These are phyloP conservation scores for Drosophila orosa DNA, from an alignment of 1,140 invertebrate genomes.

Conservation along the genomic window DNA sequence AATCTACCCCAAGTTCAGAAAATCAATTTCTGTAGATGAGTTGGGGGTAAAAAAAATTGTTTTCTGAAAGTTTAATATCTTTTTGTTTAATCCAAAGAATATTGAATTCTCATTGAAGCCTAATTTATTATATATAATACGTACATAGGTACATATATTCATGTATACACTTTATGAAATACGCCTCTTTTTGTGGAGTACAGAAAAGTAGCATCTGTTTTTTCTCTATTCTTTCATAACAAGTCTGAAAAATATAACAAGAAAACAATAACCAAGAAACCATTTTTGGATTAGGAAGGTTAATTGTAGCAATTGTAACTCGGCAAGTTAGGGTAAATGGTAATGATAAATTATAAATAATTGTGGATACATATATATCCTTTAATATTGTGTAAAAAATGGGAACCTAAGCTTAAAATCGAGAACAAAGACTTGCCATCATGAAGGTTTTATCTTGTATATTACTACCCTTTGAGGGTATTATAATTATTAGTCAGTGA, in stretches of 20 bases:
- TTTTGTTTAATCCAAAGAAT: neutral
- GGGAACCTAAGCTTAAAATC: no score
- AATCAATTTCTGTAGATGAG: neutral
- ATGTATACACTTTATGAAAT: neutral
- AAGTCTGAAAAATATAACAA: neutral
- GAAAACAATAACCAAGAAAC: neutral
- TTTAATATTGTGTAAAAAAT: no score
- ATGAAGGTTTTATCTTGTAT: no score
- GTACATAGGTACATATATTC: neutral
- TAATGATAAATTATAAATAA: neutral
- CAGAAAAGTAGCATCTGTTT: neutral
- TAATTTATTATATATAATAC: neutral
- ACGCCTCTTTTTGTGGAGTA: constrained; percentile 3
- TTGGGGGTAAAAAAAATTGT: neutral
- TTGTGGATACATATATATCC: no score
- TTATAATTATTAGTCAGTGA: no score
- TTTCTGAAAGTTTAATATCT: neutral
- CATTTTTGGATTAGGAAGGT: neutral
- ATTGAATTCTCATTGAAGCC: neutral
- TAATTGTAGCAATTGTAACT: neutral
- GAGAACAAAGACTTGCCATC: no score
- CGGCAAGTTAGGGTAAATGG: no score
- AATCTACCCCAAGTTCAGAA: constrained; percentile 10
- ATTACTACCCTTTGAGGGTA: no score
- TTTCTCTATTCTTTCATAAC: neutral